phyloP scores from a whole-genome alignment of 2,888 invertebrate species.

The Machimus rusticus region DNA sequence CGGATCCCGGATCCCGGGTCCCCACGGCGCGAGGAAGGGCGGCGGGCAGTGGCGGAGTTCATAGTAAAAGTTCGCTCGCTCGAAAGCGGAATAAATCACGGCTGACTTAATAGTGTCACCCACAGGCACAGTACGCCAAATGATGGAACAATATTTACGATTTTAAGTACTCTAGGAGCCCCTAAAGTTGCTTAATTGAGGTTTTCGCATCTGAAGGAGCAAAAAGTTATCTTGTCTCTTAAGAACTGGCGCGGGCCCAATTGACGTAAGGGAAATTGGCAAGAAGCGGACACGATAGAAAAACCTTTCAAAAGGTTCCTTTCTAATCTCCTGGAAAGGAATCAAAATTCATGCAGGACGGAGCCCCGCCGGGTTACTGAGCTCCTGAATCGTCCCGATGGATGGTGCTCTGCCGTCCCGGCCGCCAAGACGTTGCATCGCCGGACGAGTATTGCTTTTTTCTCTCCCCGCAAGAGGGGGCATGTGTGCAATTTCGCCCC shows the following conservation, averaged over 20 bases:
- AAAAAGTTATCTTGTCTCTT: conserved; percentile 34
- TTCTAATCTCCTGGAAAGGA: conserved; percentile 39
- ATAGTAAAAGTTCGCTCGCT: not conserved
- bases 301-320: conserved; percentile 24
- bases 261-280: conserved; percentile 39
- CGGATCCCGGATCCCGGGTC: not conserved
- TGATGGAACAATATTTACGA: conserved; percentile 24
- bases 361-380: not conserved
- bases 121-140: conserved; percentile 19
- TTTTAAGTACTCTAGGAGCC: conserved; percentile 18
- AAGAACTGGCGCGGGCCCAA: conserved; percentile 30
- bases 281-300: conserved; percentile 1
- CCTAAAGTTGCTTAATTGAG: conserved; percentile 36
- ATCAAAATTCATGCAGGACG: conserved; percentile 28
- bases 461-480: not conserved
- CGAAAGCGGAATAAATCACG: conserved; percentile 19
- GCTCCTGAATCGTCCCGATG: not conserved
- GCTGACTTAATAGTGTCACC: conserved; percentile 32
- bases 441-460: not conserved
- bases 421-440: not conserved
- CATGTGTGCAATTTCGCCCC: conserved; percentile 13
- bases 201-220: conserved; percentile 32
- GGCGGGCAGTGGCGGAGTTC: not conserved
- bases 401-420: not conserved
- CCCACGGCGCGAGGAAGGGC: not conserved